Percentiles rank a stretch among this genome's conserved stretches.
Evolutionary conservation across 2,797 vertebrate genomes (phyloP).

Genomic region (Mareca penelope): DNA sequence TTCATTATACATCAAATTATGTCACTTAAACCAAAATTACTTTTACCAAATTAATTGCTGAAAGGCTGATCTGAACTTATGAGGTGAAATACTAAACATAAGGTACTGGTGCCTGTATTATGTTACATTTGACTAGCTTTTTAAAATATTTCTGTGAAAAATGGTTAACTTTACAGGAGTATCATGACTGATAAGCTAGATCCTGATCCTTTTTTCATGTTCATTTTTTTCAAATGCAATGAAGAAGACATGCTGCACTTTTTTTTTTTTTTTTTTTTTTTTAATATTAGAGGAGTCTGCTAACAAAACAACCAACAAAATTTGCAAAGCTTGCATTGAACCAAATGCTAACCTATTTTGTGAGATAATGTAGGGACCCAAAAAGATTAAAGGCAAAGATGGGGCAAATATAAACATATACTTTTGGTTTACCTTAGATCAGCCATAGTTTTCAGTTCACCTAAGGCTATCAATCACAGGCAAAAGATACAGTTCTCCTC

Average conservation of each 20-base stretch:
- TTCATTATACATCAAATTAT: background rate
- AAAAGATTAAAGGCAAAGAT: background rate
- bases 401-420: slow-evolving; percentile 6
- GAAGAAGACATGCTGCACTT: background rate
- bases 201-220: background rate
- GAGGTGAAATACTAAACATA: background rate
- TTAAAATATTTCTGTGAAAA: background rate
- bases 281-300: background rate
- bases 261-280: background rate
- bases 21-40: background rate
- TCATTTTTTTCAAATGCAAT: background rate
- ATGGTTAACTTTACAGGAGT: background rate
- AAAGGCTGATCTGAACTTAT: background rate
- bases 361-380: background rate
- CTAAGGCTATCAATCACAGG: background rate
- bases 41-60: background rate
- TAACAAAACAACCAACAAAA: slow-evolving; percentile 17
- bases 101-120: background rate
- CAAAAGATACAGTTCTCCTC: slow-evolving; percentile 29
- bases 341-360: background rate
- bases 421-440: background rate
- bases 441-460: slow-evolving; percentile 16
- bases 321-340: slow-evolving; percentile 5
- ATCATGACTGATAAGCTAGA: background rate
- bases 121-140: background rate